Evolutionary conservation across 2,113 vertebrate species (phyloP).

Genomic region (Ptilonorhynchus violaceus): DNA sequence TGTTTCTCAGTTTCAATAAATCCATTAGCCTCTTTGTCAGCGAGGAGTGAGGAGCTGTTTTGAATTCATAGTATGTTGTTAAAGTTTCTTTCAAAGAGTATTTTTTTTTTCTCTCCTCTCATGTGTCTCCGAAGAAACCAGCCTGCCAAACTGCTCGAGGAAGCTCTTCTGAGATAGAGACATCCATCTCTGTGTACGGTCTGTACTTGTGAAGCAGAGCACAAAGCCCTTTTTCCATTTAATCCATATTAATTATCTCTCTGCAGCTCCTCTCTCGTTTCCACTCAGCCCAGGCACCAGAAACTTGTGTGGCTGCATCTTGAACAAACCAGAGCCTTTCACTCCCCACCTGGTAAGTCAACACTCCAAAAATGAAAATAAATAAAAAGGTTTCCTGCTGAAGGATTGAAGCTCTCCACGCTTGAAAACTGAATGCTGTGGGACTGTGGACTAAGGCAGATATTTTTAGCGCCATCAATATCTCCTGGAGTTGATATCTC

Average conservation of each 20-base stretch:
- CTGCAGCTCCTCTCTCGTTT: not conserved
- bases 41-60: conserved; percentile 23
- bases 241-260: conserved; percentile 55
- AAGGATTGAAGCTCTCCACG: not conserved
- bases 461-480: conserved; percentile 69
- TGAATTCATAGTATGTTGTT: not conserved
- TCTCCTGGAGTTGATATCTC: conserved; percentile 61
- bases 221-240: conserved; percentile 35
- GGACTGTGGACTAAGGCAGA: conserved; percentile 22
- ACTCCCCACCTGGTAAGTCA: conserved; percentile 18
- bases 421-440: not conserved
- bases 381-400: conserved; percentile 12
- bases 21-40: not conserved
- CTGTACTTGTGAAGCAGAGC: conserved; percentile 54
- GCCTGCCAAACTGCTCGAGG: conserved; percentile 37
- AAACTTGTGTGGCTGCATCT: not conserved
- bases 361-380: conserved; percentile 1
- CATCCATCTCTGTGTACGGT: conserved; percentile 22
- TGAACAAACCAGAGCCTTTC: not conserved
- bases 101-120: not conserved
- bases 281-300: not conserved
- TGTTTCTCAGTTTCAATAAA: not conserved
- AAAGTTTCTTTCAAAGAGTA: not conserved
- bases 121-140: conserved; percentile 10
- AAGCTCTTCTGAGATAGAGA: conserved; percentile 31